Evolutionary conservation across 2,888 invertebrate genomes (phyloP).

Genomic region (Microctonus aethiopoides): DNA sequence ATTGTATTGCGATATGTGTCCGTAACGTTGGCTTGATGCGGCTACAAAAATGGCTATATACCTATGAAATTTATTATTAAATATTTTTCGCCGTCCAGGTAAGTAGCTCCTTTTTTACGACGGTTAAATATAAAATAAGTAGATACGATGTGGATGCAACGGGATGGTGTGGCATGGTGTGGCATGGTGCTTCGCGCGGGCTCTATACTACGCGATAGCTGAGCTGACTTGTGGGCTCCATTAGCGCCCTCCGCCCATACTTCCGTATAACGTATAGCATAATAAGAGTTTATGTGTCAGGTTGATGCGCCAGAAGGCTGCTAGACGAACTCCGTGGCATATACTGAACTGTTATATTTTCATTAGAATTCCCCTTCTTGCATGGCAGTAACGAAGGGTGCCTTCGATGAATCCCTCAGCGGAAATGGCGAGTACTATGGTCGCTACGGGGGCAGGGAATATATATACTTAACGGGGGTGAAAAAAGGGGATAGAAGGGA

Average conservation of each 20-base stretch:
- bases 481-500: background rate
- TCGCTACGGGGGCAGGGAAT: conserved; percentile 26
- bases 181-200: conserved; percentile 43
- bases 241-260: conserved; percentile 56
- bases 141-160: conserved; percentile 51
- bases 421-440: conserved; percentile 37
- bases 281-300: conserved; percentile 68
- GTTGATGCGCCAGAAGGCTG: conserved; percentile 66
- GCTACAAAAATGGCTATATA: conserved; percentile 27
- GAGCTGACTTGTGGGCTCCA: conserved; percentile 66
- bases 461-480: conserved; percentile 19
- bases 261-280: conserved; percentile 63
- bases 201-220: conserved; percentile 53
- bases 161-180: conserved; percentile 47
- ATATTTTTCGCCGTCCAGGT: conserved; percentile 58
- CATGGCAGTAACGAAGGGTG: conserved; percentile 53
- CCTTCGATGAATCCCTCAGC: conserved; percentile 56
- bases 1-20: background rate
- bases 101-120: conserved; percentile 65
- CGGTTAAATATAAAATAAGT: conserved; percentile 67
- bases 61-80: conserved; percentile 60
- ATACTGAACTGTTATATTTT: conserved; percentile 66
- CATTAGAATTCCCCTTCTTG: conserved; percentile 55
- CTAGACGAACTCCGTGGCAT: conserved; percentile 65
- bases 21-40: background rate